A percentile compares a stretch with the other conserved stretches of the same genome.
Conservation (phyloP, 2,797 vertebrate species). For the Muraenolepis orangiensis region DNA sequence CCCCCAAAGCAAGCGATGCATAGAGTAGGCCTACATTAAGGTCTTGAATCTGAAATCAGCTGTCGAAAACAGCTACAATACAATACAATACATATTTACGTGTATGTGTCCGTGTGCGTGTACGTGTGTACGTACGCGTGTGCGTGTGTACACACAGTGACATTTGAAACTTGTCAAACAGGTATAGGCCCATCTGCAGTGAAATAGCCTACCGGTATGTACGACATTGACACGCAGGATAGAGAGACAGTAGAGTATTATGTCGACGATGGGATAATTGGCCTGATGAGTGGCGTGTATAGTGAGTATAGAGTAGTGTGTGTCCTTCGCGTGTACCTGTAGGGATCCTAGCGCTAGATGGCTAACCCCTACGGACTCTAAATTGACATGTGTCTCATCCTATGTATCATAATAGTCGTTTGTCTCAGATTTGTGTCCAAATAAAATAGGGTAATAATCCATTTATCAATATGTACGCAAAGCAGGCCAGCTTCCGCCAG, state of each 20-base stretch:
- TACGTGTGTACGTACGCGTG: no score
- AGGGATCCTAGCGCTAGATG: not conserved
- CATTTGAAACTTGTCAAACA: conserved; percentile 48
- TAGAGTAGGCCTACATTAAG: not conserved
- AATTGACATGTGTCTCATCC: not conserved
- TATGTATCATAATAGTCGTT: not conserved
- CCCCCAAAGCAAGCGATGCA: not conserved
- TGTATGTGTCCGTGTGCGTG: no score
- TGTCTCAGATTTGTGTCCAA: no score
- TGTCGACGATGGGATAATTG: no score
- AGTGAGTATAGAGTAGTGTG: no score
- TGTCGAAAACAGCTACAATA: no score
- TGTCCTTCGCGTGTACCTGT: not conserved
- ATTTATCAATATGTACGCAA: not conserved
- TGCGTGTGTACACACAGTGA: no score
- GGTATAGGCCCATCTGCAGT: conserved; percentile 34
- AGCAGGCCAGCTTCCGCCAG: not conserved
- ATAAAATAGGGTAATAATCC: not conserved
- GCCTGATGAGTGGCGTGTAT: no score
- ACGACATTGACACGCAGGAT: conserved; percentile 38
- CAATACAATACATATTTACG: no score
- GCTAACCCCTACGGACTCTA: not conserved
- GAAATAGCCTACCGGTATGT: no score
- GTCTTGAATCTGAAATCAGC: not conserved
- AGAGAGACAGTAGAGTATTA: no score